Base-by-base conservation (phyloP, 2,888 invertebrate genomes). In the Sisyra terminalis region DNA sequence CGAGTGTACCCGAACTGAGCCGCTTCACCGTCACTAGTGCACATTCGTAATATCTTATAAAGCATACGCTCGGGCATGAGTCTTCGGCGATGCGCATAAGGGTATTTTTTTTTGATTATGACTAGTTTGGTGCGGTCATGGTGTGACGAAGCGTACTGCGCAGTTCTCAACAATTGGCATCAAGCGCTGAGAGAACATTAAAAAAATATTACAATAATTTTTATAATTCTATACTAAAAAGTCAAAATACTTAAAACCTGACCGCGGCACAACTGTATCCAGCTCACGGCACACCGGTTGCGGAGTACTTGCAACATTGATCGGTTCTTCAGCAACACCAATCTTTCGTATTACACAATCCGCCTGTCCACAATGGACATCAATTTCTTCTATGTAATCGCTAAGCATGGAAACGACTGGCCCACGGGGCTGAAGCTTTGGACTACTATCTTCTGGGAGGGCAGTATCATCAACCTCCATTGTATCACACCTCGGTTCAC, bases 261-360 rank as follows among this genome's bases (percentile, higher is more conserved):
- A 32, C 32, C 32, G 9, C 32, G 32, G 32, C 32, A 32, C 32
- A 32, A 5, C 32, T 32, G 32, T 32, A 32, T 32, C 32, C 32
- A 14, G 14, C 32, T 9, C 32, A 32, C 32, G 32, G 32, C 32
- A 32, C 32, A 32, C 32, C 32, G 32, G 32, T 32, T 32, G 32
- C 4, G 32, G 32, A 32, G 32, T 9, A 9, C 32, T 32, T n/a
- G n/a, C n/a, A n/a, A n/a, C n/a, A n/a, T n/a, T n/a, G n/a, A n/a
- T n/a, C n/a, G n/a, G n/a, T n/a, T n/a, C n/a, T n/a, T n/a, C n/a
- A n/a, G n/a, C n/a, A n/a, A n/a, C n/a, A n/a, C n/a, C n/a, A n/a
- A n/a, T n/a, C n/a, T n/a, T n/a, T n/a, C n/a, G n/a, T n/a, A n/a
- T n/a, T n/a, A n/a, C n/a, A n/a, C n/a, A n/a, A n/a, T n/a, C n/a